phyloP scores from a whole-genome alignment of 2,888 invertebrate genomes.

The Chymomyza procnemis region DNA sequence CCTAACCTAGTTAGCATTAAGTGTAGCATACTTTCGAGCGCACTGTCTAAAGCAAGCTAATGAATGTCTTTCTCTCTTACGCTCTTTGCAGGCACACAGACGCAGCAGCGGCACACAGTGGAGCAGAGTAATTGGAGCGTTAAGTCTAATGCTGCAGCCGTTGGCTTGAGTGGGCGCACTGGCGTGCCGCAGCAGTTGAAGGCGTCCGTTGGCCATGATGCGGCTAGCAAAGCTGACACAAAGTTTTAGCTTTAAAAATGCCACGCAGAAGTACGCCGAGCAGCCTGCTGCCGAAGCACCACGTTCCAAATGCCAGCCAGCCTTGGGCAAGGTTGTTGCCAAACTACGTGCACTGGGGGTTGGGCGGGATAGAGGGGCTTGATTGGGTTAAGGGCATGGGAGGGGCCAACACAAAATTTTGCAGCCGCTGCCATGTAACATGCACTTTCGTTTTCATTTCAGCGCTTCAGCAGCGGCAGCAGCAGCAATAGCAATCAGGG shows the following conservation, averaged over 20 bases:
- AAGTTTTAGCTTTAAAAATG: constrained; percentile 73
- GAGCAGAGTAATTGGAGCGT: neutral
- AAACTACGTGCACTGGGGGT: neutral
- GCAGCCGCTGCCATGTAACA: too few relatives aligned
- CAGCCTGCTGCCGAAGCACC: constrained; percentile 30
- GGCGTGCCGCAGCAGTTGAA: neutral
- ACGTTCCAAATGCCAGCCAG: constrained; percentile 45
- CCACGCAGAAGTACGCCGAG: constrained; percentile 63
- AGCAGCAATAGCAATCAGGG: constrained; percentile 37
- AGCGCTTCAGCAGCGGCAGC: constrained; percentile 71
- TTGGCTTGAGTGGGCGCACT: constrained; percentile 40
- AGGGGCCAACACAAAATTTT: neutral
- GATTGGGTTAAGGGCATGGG: neutral
- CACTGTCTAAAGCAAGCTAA: neutral
- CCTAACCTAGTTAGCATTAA: constrained; percentile 28
- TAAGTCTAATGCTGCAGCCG: constrained; percentile 21
- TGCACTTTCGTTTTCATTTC: constrained; percentile 16
- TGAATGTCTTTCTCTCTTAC: neutral
- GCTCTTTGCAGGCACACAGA: constrained; percentile 27
- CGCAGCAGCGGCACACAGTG: neutral
- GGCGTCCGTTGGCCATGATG: constrained; percentile 64
- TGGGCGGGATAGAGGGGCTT: neutral
- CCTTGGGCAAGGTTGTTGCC: constrained; percentile 17
- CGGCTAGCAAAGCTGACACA: constrained; percentile 75
- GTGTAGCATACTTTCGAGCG: constrained; percentile 40